These are phyloP conservation scores for Karalla daura DNA, from an alignment of 2,797 vertebrate genomes.

Conservation along the genomic window DNA sequence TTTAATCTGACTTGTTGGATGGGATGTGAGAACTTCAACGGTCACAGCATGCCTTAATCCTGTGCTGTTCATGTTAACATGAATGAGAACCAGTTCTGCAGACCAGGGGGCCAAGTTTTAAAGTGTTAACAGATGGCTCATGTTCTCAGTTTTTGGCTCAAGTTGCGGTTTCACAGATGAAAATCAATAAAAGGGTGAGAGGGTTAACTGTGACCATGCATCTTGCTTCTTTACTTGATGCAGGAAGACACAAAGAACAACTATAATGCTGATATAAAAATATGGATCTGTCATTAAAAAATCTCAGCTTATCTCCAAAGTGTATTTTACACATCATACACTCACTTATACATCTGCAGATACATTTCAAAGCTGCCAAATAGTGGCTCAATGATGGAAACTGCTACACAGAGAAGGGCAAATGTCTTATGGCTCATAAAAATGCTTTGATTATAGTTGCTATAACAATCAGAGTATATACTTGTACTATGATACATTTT, in stretches of 20 bases:
- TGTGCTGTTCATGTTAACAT: neutral
- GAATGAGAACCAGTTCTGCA: neutral
- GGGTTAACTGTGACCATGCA: neutral
- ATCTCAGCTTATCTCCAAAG: conserved; percentile 19
- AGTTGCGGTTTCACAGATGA: conserved; percentile 1
- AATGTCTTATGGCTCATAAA: conserved; percentile 33
- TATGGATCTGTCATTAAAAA: conserved; percentile 38
- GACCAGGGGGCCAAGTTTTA: neutral
- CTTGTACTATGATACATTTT: conserved; percentile 15
- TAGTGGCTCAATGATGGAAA: conserved; percentile 69
- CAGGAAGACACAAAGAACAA: conserved; percentile 18
- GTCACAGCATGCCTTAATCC: neutral
- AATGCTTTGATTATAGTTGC: conserved; percentile 9
- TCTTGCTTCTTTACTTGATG: conserved; percentile 58
- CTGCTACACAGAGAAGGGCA: conserved; percentile 20
- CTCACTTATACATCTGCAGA: conserved; percentile 16
- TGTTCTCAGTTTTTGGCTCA: neutral
- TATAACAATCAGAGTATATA: conserved; percentile 20
- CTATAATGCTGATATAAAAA: conserved; percentile 52
- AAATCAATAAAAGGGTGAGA: neutral
- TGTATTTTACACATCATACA: conserved; percentile 5
- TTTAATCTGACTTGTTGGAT: neutral
- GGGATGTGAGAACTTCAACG: neutral
- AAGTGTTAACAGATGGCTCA: conserved; percentile 3
- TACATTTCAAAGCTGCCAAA: conserved; percentile 67